Evolutionary conservation across 1,140 invertebrate genomes (phyloP), one percentile per base, ranked within the genome.

Genomic region (Drosophila pandora): DNA sequence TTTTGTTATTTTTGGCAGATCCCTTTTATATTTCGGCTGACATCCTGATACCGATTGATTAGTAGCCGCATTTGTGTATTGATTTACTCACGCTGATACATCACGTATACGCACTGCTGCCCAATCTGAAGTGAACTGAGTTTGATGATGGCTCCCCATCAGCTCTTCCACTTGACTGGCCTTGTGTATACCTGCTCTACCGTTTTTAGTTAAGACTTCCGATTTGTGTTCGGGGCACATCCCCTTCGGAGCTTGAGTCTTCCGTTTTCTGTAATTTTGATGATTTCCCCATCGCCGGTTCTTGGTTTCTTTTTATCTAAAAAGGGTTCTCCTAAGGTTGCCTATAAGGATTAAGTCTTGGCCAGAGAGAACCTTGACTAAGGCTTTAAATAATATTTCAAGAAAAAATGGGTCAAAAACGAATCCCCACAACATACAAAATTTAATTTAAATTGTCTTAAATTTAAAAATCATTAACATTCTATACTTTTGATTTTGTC

Each of bases 151-250:
- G 48, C 25, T 41, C 57, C 43, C 49, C 67, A 69, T 55, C 57
- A 69, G 70, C 60, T 59, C 49, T 80, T 84, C 60, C 81, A 70
- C 76, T 59, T 61, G 59, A 73, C 23, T 84, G 81, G 17, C 8
- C 71, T 37, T 43, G 41, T 56, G 50, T 57, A 57, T 84, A 85
- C 81, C 80, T 79, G 62, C 12, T 21, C 41, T 37, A 53, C 58
- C 70, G 80, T 65, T 76, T 76, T 75, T 57, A 59, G 74, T 59
- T 78, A 82, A 85, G 83, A 85, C 82, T 88, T 85, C 83, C 82
- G 83, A 65, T 85, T 64, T 70, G 37, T 53, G 52, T 59, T 63
- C 59, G 59, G 7, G 53, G 58, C 48, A 63, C 65, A 79, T 76
- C 65, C 74, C 59, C 50, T 76, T 64, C 63, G 56, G n/a, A 73